Evolutionary conservation across 2,113 vertebrate genomes (phyloP).

Genomic region (Cyprinodon brontotheroides): DNA sequence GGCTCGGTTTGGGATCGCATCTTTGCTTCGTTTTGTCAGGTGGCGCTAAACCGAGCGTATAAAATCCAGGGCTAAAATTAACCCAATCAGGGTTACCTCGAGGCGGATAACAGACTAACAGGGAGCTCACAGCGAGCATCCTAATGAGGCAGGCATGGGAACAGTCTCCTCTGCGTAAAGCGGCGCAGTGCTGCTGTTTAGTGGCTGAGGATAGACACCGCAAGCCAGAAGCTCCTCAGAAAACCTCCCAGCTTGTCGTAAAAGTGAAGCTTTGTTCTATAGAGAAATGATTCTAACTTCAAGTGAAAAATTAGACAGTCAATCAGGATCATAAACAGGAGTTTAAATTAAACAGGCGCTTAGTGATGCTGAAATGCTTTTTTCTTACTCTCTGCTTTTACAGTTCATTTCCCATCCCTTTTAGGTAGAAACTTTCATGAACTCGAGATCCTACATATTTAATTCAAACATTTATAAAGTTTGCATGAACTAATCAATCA

Average conservation of each 20-base stretch:
- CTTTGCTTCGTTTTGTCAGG: conserved; percentile 42
- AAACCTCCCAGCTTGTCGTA: neutral
- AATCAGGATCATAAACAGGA: conserved; percentile 40
- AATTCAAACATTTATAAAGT: neutral
- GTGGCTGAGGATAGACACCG: conserved; percentile 35
- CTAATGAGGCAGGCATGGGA: conserved; percentile 14
- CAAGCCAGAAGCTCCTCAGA: neutral
- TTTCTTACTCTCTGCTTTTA: neutral
- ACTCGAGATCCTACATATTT: neutral
- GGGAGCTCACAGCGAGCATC: conserved; percentile 9
- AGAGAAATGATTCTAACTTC: neutral
- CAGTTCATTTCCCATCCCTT: neutral
- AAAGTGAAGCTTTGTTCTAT: neutral
- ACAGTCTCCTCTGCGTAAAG: conserved; percentile 13
- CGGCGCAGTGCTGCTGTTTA: conserved; percentile 49
- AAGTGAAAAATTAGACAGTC: neutral
- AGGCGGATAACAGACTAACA: conserved; percentile 34
- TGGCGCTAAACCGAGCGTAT: conserved; percentile 61
- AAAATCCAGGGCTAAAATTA: conserved; percentile 53
- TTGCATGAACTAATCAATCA: neutral
- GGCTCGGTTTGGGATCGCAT: conserved; percentile 7
- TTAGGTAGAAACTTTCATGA: neutral
- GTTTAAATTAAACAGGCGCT: conserved; percentile 1
- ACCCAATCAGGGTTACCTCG: conserved; percentile 38
- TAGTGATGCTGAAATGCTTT: conserved; percentile 30